phyloP scores from a whole-genome alignment of 2,113 vertebrate species.

The Rhinichthys klamathensis region DNA sequence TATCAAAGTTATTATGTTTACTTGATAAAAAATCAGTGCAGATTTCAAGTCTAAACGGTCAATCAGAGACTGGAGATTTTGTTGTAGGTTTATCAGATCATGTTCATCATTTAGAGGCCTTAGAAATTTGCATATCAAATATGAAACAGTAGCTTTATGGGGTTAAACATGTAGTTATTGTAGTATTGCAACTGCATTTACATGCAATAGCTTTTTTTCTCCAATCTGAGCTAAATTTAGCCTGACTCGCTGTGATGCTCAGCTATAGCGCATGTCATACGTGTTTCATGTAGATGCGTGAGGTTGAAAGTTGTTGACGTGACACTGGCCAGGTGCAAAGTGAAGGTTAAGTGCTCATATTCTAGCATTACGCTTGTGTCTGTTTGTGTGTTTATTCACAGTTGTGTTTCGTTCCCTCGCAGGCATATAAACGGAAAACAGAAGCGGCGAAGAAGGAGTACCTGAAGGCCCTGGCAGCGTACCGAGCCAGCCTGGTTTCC shows the following conservation, averaged over 20 bases:
- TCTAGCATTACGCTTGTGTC: not conserved
- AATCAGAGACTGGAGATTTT: no score
- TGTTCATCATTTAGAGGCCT: no score
- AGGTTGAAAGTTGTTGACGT: constrained; percentile 36
- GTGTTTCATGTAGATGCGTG: not conserved
- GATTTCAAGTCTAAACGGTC: no score
- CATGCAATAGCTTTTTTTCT: not conserved
- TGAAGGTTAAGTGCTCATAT: constrained; percentile 36
- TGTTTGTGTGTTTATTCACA: constrained; percentile 45
- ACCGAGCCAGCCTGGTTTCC: constrained; percentile 98
- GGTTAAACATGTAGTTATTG: not conserved
- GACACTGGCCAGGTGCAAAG: constrained; percentile 33
- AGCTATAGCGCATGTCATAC: not conserved
- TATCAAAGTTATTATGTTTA: no score
- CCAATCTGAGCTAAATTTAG: not conserved
- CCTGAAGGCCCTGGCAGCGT: constrained; percentile 97
- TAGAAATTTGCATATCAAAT: no score
- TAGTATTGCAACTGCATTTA: not conserved
- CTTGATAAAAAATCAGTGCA: no score
- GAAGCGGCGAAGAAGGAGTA: constrained; percentile 99
- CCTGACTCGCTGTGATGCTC: not conserved
- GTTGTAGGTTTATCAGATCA: no score
- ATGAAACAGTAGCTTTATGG: no score
- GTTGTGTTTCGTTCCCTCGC: constrained; percentile 74
- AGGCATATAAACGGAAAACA: constrained; percentile 99